Percentiles rank a stretch among this genome's conserved stretches.
These are phyloP conservation scores for Chorisops tibialis DNA, from an alignment of 2,888 invertebrate species.

Conservation along the genomic window DNA sequence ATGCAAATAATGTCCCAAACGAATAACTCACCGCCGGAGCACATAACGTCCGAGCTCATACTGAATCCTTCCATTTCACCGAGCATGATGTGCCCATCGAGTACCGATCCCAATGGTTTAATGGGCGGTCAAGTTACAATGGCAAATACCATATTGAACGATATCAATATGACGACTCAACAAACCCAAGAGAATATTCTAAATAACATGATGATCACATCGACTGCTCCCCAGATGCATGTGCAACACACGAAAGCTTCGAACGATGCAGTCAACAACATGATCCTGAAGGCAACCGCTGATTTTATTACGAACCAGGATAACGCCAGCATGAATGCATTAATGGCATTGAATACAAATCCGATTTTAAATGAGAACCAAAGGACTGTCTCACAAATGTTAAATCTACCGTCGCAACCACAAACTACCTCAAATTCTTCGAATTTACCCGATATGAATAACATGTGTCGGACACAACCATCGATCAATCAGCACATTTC, in stretches of 20 bases:
- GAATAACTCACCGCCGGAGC: slow-evolving; percentile 38
- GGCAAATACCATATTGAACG: slow-evolving; percentile 48
- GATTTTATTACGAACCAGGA: slow-evolving; percentile 66
- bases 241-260: slow-evolving; percentile 38
- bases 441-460: slow-evolving; percentile 25
- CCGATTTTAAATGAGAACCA: slow-evolving; percentile 30
- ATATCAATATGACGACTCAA: slow-evolving; percentile 41
- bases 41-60: slow-evolving; percentile 59
- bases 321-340: slow-evolving; percentile 56
- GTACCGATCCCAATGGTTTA: slow-evolving; percentile 30
- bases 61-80: slow-evolving; percentile 62
- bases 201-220: slow-evolving; percentile 50
- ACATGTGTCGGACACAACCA: slow-evolving; percentile 25
- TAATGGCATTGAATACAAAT: slow-evolving; percentile 37
- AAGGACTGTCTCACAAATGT: slow-evolving; percentile 35
- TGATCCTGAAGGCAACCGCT: slow-evolving; percentile 70
- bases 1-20: slow-evolving; percentile 38
- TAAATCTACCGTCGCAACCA: slow-evolving; percentile 33
- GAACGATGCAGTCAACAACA: slow-evolving; percentile 66
- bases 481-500: slow-evolving; percentile 30
- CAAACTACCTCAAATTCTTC: slow-evolving; percentile 29
- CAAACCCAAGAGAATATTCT: slow-evolving; percentile 47
- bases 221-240: background rate
- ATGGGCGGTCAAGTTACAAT: slow-evolving; percentile 44
- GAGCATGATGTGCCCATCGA: slow-evolving; percentile 56